phyloP scores from a whole-genome alignment of 1,140 invertebrate genomes.

The Plodia interpunctella region DNA sequence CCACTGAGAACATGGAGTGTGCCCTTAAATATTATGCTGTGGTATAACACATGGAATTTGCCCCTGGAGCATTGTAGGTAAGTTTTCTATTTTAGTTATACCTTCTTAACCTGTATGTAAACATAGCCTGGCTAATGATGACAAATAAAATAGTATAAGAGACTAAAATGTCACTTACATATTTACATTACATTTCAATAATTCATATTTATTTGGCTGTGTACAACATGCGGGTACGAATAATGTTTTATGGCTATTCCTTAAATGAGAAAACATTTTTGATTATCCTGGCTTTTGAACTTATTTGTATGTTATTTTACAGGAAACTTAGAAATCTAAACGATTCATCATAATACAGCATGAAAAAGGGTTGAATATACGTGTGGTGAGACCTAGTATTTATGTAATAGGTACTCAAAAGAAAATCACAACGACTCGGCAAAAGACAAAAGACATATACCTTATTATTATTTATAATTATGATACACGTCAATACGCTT shows the following conservation, averaged over 20 bases:
- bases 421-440: background rate
- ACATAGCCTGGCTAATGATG: too few relatives aligned
- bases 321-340: slow-evolving; percentile 40
- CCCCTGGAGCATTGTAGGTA: slow-evolving; percentile 66
- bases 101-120: too few relatives aligned
- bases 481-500: background rate
- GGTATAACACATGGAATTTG: slow-evolving; percentile 75
- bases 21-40: slow-evolving; percentile 81
- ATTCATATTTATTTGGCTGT: too few relatives aligned
- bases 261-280: too few relatives aligned
- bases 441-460: background rate
- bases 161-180: too few relatives aligned
- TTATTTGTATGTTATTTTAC: slow-evolving; percentile 16
- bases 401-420: background rate
- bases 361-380: background rate
- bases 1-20: slow-evolving; percentile 90
- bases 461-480: background rate
- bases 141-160: too few relatives aligned
- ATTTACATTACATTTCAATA: too few relatives aligned
- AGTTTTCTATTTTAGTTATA: slow-evolving; percentile 8
- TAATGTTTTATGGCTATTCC: too few relatives aligned
- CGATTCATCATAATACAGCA: slow-evolving; percentile 33
- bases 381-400: slow-evolving; percentile 5
- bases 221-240: too few relatives aligned
- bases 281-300: background rate